Evolutionary conservation across 2,888 invertebrate genomes (phyloP), one percentile per base, ranked within the genome.

Genomic region (Tinea trinotella): DNA sequence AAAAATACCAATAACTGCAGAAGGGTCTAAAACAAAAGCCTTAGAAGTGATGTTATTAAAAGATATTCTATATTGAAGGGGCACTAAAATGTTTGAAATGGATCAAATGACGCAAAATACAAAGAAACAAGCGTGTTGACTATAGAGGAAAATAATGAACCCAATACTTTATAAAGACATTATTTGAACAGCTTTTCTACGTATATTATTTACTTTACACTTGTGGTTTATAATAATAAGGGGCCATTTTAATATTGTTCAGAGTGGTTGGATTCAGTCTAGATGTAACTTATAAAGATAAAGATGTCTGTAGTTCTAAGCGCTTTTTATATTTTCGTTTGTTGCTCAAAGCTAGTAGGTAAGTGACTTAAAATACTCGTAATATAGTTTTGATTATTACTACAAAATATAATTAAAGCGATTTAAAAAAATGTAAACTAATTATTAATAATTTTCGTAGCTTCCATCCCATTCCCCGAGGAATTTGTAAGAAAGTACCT

Each of bases 121-220:
- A 50, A 50, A 24, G 24, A 50, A 24, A 22, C 13, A 50, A 50
- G 24, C 50, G 15, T 24, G 18, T 24, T 50, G 22, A 24, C 12
- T 50, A 24, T 24, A 5, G 19, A 5, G 46, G 46, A 46, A 46
- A 18, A 46, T 46, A 50, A 50, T 50, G 50, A 50, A 50, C 50
- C 50, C 50, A 50, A 22, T 48, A 48, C 48, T 48, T 58, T 55
- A 59, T 58, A 57, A 58, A 57, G 55, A 34, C 57, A 48, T 18
- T 76, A 64, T 77, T 59, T 76, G 59, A 56, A 66, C 76, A 77
- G 76, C 67, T 76, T 74, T 67, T 61, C 54, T 54, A 40, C 44
- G 57, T 49, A 55, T 44, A 58, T 62, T 70, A 61, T 68, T 67
- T 67, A 64, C 60, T 63, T 61, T 59, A 60, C 60, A 61, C 60